Conservation (phyloP, 1,140 invertebrate species). For the Bombus cullumanus region DNA sequence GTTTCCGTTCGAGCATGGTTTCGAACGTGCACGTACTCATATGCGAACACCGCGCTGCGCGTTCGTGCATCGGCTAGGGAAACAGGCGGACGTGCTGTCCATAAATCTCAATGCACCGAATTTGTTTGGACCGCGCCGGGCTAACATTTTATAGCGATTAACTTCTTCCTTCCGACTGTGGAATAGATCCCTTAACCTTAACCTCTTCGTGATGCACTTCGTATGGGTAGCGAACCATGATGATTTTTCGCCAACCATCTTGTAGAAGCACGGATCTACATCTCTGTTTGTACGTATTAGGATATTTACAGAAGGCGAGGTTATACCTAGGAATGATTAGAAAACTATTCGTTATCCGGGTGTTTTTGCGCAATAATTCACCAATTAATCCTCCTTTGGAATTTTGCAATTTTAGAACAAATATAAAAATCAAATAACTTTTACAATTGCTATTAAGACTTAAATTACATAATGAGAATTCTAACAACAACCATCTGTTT, state of each 20-base stretch:
- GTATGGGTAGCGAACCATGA: neutral
- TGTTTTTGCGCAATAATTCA: too few species aligned
- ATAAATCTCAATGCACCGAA: conserved; percentile 61
- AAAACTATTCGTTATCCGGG: too few species aligned
- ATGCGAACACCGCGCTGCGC: neutral
- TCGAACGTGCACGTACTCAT: conserved; percentile 5
- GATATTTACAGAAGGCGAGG: too few species aligned
- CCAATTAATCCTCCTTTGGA: too few species aligned
- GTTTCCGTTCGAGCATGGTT: conserved; percentile 29
- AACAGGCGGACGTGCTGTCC: conserved; percentile 45
- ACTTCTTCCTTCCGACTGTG: conserved; percentile 43
- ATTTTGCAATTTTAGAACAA: too few species aligned
- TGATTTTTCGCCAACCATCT: too few species aligned
- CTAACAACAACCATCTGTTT: neutral
- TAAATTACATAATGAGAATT: neutral
- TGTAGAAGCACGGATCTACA: too few species aligned
- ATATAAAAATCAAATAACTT: too few species aligned
- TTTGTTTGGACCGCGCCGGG: conserved; percentile 34
- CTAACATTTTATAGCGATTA: conserved; percentile 35
- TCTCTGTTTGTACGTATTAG: too few species aligned
- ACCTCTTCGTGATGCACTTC: neutral
- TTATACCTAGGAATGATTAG: too few species aligned
- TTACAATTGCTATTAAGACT: too few species aligned
- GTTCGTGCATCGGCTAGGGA: conserved; percentile 13
- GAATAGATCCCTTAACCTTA: neutral